These are phyloP conservation scores for Cynopterus brachyotis DNA, from an alignment of 2,113 vertebrate genomes.

Conservation along the genomic window DNA sequence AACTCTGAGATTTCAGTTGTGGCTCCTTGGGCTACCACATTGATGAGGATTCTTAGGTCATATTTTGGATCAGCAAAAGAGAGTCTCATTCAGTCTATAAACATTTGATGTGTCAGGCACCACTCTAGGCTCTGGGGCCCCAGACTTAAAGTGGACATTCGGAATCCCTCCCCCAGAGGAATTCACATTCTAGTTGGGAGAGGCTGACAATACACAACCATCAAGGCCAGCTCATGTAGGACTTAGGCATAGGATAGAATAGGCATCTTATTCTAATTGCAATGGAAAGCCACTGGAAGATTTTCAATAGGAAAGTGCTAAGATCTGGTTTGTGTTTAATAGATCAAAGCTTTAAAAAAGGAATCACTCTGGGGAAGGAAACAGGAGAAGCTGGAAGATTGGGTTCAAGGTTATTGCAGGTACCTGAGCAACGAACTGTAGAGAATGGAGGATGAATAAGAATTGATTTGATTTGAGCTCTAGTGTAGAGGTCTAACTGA, in stretches of 20 bases:
- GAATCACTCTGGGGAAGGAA: neutral
- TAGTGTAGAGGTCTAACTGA: neutral
- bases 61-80: neutral
- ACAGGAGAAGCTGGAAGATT: neutral
- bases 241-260: neutral
- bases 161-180: neutral
- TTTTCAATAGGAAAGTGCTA: neutral
- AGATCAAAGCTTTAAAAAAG: neutral
- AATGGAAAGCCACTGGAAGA: neutral
- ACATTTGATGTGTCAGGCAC: neutral
- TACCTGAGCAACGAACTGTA: neutral
- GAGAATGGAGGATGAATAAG: neutral
- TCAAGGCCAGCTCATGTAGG: neutral
- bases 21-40: neutral
- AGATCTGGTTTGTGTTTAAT: slow-evolving; percentile 6
- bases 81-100: neutral
- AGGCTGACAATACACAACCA: neutral
- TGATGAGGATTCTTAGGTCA: neutral
- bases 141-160: neutral
- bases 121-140: neutral
- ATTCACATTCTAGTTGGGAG: neutral
- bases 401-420: neutral
- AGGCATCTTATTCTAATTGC: neutral
- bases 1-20: neutral
- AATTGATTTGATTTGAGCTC: neutral